Base-by-base conservation (phyloP, 2,888 invertebrate genomes). In the Acronicta aceris region DNA sequence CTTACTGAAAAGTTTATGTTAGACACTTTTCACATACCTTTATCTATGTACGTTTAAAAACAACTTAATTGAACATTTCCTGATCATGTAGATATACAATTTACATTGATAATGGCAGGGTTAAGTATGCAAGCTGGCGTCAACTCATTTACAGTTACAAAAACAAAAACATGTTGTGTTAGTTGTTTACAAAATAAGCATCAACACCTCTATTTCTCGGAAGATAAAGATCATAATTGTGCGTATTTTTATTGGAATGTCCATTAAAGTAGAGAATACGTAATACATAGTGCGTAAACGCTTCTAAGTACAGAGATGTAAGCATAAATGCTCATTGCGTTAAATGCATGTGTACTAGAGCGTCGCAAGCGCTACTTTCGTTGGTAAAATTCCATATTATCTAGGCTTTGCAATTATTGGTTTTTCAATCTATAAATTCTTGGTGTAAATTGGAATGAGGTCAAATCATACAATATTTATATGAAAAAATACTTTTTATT, bases 61-160 rank as follows among this genome's bases (percentile, higher is more conserved):
- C 36, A 30, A 54, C 7, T 17, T 48, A 51, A 47, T 47, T 25
- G 8, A 21, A 55, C 10, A 65, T 57, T 61, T 54, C 59, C 54
- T 53, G 49, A 59, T 70, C 52, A 52, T 50, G 58, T 42, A 56
- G 52, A 58, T 54, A 65, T 38, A 56, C 54, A 56, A 81, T 82
- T 82, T 74, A 76, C 78, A 81, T 76, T 78, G 71, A 75, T 76
- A 79, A 81, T 76, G 46, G 58, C 63, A 75, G 89, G 88, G 59
- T 84, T 81, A 62, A 84, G 85, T 74, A 87, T 87, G 59, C 68
- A 79, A 64, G 73, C 70, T 73, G 60, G 56, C 63, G 64, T 69
- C 71, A 74, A 69, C 66, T 53, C 45, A 74, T 75, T 67, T 63
- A 71, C 71, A 74, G 74, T 73, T 60, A 67, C 59, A 62, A 53